Conservation (phyloP, 1,140 invertebrate genomes). For the Drosophila lini region DNA sequence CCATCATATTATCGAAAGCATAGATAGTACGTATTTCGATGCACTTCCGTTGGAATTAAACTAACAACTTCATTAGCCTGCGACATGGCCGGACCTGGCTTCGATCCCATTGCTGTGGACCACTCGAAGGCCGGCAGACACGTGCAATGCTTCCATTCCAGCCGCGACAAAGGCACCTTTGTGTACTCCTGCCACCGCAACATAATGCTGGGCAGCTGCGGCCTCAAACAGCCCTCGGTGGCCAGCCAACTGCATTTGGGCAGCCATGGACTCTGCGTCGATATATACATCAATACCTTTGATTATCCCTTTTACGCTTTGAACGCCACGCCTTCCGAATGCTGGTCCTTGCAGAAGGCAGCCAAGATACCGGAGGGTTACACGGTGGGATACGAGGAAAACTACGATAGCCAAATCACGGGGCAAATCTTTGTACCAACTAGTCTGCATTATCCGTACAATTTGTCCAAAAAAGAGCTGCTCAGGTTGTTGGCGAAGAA, state of each 20-base stretch:
- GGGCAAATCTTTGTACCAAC: slow-evolving; percentile 76
- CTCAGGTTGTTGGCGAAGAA: slow-evolving; percentile 30
- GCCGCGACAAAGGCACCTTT: slow-evolving; percentile 75
- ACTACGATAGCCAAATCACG: slow-evolving; percentile 60
- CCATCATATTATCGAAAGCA: slow-evolving; percentile 56
- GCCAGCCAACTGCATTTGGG: slow-evolving; percentile 68
- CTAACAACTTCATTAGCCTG: slow-evolving; percentile 56
- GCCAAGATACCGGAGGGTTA: slow-evolving; percentile 64
- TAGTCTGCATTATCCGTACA: slow-evolving; percentile 76
- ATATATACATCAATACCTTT: slow-evolving; percentile 81
- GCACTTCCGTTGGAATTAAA: neutral
- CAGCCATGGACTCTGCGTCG: slow-evolving; percentile 79
- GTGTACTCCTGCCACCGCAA: slow-evolving; percentile 78
- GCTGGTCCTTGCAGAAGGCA: slow-evolving; percentile 39
- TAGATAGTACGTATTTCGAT: slow-evolving; percentile 50
- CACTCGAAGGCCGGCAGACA: slow-evolving; percentile 69
- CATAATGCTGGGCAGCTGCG: slow-evolving; percentile 76
- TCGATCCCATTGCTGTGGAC: slow-evolving; percentile 69
- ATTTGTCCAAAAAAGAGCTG: slow-evolving; percentile 74
- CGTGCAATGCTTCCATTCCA: slow-evolving; percentile 82
- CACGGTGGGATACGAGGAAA: slow-evolving; percentile 75
- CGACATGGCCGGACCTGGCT: slow-evolving; percentile 83
- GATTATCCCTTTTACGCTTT: slow-evolving; percentile 79
- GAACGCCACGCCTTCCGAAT: slow-evolving; percentile 53
- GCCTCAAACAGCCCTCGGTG: slow-evolving; percentile 70